A percentile compares a stretch with the other conserved stretches of the same genome.
phyloP scores from a whole-genome alignment of 2,113 vertebrate genomes.

The Cygnus buccinator region DNA sequence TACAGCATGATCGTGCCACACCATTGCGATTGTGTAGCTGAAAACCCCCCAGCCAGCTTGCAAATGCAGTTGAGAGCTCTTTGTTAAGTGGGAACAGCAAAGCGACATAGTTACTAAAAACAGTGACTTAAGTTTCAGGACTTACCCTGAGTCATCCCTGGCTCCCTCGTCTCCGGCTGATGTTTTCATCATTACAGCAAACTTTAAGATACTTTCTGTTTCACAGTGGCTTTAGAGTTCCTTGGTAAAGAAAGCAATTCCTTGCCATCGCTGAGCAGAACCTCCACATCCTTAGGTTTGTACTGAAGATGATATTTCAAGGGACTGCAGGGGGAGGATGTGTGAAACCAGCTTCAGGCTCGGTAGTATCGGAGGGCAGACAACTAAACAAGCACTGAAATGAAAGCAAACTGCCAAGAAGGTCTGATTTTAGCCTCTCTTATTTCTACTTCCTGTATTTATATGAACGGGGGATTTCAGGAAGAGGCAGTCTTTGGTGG shows the following conservation, averaged over 20 bases:
- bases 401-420: conserved; percentile 59
- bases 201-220: conserved; percentile 32
- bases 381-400: conserved; percentile 32
- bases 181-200: conserved; percentile 77
- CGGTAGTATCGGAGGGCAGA: neutral
- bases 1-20: neutral
- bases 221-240: conserved; percentile 60
- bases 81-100: conserved; percentile 16
- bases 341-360: conserved; percentile 24
- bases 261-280: conserved; percentile 55
- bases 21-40: neutral
- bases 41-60: neutral
- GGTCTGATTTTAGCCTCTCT: conserved; percentile 63
- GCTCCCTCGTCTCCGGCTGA: conserved; percentile 57
- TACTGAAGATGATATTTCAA: conserved; percentile 3
- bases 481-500: conserved; percentile 88
- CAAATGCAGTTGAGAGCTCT: neutral
- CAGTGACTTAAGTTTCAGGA: conserved; percentile 31
- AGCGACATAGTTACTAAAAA: neutral
- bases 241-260: conserved; percentile 28
- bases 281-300: conserved; percentile 47
- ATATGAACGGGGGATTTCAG: conserved; percentile 81
- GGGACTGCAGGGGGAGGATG: conserved; percentile 12
- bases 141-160: conserved; percentile 79
- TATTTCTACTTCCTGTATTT: conserved; percentile 85